Percentiles rank a stretch among this genome's conserved stretches.
These are phyloP conservation scores for Wasmannia auropunctata DNA, from an alignment of 1,140 invertebrate genomes.

Conservation along the genomic window DNA sequence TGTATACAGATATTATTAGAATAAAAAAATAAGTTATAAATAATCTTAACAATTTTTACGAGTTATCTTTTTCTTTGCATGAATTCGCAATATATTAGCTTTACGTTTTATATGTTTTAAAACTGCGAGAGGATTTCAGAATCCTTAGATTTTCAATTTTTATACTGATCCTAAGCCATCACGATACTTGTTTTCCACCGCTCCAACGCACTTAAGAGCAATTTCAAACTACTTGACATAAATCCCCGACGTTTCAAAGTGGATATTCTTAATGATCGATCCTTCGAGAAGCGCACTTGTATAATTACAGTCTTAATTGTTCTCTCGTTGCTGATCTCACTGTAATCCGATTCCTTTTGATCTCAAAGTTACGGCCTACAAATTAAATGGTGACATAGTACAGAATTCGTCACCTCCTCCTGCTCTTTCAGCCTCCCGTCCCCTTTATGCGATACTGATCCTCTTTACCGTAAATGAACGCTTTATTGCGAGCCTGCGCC, in stretches of 20 bases:
- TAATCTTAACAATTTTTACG: background rate
- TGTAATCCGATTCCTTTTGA: slow-evolving; percentile 4
- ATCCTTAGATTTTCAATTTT: background rate
- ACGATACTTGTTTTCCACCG: background rate
- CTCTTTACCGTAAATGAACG: slow-evolving; percentile 19
- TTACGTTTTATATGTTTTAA: background rate
- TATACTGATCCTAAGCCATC: background rate
- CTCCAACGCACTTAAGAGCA: background rate
- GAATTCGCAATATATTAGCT: background rate
- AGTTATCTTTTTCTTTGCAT: background rate
- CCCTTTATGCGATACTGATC: background rate
- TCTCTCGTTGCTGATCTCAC: background rate
- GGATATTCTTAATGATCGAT: background rate
- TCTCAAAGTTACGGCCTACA: background rate
- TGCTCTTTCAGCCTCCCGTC: background rate
- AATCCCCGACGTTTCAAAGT: background rate
- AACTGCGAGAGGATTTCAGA: background rate
- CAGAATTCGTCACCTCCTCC: background rate
- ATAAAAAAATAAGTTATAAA: background rate
- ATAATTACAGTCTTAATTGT: slow-evolving; percentile 23
- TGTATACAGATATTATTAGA: background rate
- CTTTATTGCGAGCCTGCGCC: slow-evolving; percentile 45
- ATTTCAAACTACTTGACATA: slow-evolving; percentile 30
- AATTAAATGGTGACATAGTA: slow-evolving; percentile 45
- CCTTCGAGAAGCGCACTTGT: background rate